Conservation (phyloP, 2,888 invertebrate genomes). For the Octonoba sinensis region DNA sequence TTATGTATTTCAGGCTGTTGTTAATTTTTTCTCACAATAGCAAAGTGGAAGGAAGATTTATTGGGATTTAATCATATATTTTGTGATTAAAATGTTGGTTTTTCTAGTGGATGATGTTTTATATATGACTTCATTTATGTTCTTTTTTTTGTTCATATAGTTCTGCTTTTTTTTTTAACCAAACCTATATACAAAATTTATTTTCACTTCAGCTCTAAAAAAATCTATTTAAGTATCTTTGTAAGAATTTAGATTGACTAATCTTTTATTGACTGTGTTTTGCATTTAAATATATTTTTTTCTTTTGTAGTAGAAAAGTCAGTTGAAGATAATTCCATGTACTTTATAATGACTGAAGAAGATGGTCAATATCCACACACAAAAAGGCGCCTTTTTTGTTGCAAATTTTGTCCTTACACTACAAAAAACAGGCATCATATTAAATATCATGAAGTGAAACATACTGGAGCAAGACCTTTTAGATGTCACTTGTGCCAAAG, state of each 20-base stretch:
- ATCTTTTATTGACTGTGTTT: neutral
- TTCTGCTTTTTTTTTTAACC: too few species aligned
- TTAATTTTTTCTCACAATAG: too few species aligned
- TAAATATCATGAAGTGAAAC: constrained; percentile 41
- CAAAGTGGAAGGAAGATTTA: too few species aligned
- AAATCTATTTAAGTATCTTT: too few species aligned
- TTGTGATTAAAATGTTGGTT: too few species aligned
- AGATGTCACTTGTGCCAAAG: constrained; percentile 15
- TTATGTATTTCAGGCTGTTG: too few species aligned
- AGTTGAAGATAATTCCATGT: neutral
- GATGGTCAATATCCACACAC: neutral
- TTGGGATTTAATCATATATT: too few species aligned
- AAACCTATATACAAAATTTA: too few species aligned
- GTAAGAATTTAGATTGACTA: neutral
- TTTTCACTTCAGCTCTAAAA: too few species aligned
- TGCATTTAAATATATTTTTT: neutral
- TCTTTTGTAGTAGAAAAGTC: neutral
- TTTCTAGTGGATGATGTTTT: too few species aligned
- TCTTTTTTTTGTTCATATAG: too few species aligned
- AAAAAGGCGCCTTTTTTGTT: neutral
- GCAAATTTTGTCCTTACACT: constrained; percentile 18
- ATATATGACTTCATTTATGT: too few species aligned
- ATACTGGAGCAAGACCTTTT: constrained; percentile 26
- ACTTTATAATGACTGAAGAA: neutral
- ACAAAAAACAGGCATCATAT: constrained; percentile 30